phyloP scores from a whole-genome alignment of 1,140 invertebrate genomes.

The Pseudomyrmex flavicornis region DNA sequence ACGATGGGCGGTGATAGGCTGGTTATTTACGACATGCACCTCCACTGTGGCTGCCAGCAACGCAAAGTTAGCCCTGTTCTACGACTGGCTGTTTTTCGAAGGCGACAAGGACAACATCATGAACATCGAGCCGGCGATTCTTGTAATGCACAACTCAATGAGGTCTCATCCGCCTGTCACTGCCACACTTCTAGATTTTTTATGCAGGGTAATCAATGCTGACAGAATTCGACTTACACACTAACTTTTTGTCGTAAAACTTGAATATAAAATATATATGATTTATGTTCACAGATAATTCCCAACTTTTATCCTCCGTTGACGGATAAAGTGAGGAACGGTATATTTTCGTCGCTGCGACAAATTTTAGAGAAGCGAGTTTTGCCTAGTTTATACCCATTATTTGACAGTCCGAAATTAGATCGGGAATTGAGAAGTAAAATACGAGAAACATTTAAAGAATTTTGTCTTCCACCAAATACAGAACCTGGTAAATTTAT shows the following conservation, averaged over 20 bases:
- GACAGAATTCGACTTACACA: background rate
- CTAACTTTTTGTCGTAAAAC: background rate
- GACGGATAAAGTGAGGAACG: slow-evolving; percentile 93
- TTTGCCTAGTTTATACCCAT: slow-evolving; percentile 93
- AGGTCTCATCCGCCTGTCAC: slow-evolving; percentile 97
- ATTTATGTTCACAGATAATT: slow-evolving; percentile 90
- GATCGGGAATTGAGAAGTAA: slow-evolving; percentile 94
- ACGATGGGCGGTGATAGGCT: slow-evolving; percentile 99
- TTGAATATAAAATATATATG: background rate
- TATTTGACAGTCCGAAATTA: slow-evolving; percentile 97
- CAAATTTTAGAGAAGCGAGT: slow-evolving; percentile 98
- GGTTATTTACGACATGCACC: slow-evolving; percentile 98
- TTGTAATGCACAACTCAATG: slow-evolving; percentile 99
- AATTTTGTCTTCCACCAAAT: slow-evolving; percentile 91
- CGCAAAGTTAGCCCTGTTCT: slow-evolving; percentile 98
- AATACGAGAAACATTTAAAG: slow-evolving; percentile 95
- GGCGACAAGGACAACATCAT: slow-evolving; percentile 98
- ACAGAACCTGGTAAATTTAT: slow-evolving; percentile 81
- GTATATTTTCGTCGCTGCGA: slow-evolving; percentile 96
- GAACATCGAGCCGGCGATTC: slow-evolving; percentile 99
- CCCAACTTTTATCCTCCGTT: slow-evolving; percentile 95
- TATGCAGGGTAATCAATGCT: slow-evolving; percentile 89
- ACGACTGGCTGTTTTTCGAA: slow-evolving; percentile 99
- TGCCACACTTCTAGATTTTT: slow-evolving; percentile 96
- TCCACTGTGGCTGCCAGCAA: slow-evolving; percentile 97